Base-by-base conservation (phyloP, 1,140 invertebrate genomes). In the Sarcophaga peregrina region DNA sequence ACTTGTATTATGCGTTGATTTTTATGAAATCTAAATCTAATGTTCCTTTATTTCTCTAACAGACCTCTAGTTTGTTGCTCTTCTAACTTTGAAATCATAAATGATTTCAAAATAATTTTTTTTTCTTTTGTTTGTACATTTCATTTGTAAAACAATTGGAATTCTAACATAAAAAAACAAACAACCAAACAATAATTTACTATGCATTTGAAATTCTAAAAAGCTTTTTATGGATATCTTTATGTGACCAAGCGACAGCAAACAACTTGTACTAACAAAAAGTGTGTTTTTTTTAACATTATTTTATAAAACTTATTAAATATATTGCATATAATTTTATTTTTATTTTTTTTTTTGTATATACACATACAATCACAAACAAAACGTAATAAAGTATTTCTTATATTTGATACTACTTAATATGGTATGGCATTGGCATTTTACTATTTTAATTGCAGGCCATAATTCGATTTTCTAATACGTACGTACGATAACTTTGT, bases 371-470 rank as follows among this genome's bases (percentile, higher is more conserved):
- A 52, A 17, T 45, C 48, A 62, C 73, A 68, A 72, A 82, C 37
- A 82, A 75, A 82, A 47, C 46, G 10, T 76, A 76, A 76, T 82
- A 82, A 75, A 82, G 72, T 52, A 82, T 82, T 82, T 82, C 82
- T 52, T 82, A 82, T 82, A 82, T 82, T 82, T 82, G 74, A 82
- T 82, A 82, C 82, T 74, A 82, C 15, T 62, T 45, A 82, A 82
- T 37, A 50, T 82, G 37, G n/a, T n/a, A n/a, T n/a, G 52, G 52
- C 2, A 11, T n/a, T 54, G 15, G 15, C 52, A 54, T 15, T 54
- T 37, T 37, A 37, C 4, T 37, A 37, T 2, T 37, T 37, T 37
- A 37, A 37, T 37, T 37, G 25, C 25, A 37, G 25, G 4, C 25
- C 25, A 37, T 37, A 37, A 37, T 37, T 37, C 25, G 25, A 37